phyloP scores from a whole-genome alignment of 2,797 vertebrate genomes.

The Acridotheres tristis region DNA sequence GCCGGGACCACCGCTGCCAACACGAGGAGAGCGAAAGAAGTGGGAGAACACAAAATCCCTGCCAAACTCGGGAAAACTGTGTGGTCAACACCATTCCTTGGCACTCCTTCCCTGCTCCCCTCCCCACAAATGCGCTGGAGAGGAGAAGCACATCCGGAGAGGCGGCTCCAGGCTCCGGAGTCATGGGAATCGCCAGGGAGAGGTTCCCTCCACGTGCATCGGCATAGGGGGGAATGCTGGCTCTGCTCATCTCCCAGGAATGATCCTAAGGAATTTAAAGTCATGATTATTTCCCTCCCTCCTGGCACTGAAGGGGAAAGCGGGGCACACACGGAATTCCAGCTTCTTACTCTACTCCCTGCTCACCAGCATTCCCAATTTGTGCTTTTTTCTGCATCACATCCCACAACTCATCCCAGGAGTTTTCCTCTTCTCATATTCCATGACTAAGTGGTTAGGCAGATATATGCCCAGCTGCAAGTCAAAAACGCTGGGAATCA shows the following conservation, averaged over 20 bases:
- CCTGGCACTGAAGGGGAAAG: neutral
- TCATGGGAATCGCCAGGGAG: rapidly evolving
- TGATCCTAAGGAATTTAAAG: neutral
- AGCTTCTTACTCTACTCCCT: neutral
- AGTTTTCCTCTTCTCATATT: neutral
- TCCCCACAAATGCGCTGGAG: neutral
- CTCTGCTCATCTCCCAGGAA: neutral
- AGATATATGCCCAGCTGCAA: neutral
- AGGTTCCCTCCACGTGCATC: rapidly evolving
- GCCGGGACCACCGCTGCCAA: slow-evolving; percentile 51
- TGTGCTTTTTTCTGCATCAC: rapidly evolving
- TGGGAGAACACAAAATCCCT: slow-evolving; percentile 35
- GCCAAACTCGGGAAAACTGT: neutral
- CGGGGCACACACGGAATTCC: neutral
- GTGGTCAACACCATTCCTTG: slow-evolving; percentile 3
- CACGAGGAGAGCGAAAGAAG: neutral
- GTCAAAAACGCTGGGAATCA: neutral
- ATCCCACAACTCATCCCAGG: neutral
- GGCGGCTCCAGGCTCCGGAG: neutral
- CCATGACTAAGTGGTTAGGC: neutral
- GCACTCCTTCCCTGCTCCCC: neutral
- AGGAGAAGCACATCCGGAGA: neutral
- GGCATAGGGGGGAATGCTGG: neutral
- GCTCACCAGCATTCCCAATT: neutral
- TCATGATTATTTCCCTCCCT: neutral